Conservation (phyloP, 2,797 vertebrate species). For the Micrastur ruficollis region DNA sequence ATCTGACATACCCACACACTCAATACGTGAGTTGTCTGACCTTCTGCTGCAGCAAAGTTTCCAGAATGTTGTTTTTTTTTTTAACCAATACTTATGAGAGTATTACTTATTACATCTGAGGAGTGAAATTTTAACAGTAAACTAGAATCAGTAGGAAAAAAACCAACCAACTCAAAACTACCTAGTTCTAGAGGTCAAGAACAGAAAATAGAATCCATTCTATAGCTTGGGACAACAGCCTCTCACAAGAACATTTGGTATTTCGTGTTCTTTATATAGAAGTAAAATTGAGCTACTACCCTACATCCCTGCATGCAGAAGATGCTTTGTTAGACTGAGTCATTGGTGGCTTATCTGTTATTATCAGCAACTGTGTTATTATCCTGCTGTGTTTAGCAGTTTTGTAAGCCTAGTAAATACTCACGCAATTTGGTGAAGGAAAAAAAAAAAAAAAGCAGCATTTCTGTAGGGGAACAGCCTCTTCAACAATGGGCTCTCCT, state of each 20-base stretch:
- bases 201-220: background rate
- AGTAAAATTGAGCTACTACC: background rate
- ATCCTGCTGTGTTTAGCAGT: background rate
- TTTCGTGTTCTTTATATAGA: background rate
- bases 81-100: background rate
- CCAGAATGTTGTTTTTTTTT: background rate
- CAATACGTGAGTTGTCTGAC: accelerated
- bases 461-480: background rate
- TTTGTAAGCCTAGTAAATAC: background rate
- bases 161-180: too few species aligned
- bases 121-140: background rate
- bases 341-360: background rate
- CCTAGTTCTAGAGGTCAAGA: background rate
- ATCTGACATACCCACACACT: background rate
- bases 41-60: background rate
- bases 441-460: background rate
- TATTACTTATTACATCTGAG: background rate
- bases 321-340: background rate
- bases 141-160: background rate
- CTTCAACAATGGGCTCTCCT: background rate
- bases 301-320: background rate
- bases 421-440: background rate
- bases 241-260: background rate
- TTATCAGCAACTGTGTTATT: background rate
- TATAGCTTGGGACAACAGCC: background rate